phyloP scores from a whole-genome alignment of 2,113 vertebrate species.

The Oenanthe oenanthe region DNA sequence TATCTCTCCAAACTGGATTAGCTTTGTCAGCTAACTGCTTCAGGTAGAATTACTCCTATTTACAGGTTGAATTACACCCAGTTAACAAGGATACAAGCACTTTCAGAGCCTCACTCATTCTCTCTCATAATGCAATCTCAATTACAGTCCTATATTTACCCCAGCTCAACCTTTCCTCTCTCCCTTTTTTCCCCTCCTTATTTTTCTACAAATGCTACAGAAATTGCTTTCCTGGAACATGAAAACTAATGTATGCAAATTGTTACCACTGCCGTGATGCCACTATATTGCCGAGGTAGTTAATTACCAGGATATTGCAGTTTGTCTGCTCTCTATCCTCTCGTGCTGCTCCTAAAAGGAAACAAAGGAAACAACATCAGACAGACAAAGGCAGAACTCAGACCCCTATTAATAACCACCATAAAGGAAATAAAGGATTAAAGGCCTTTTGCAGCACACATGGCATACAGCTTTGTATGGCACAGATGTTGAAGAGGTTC shows the following conservation, averaged over 20 bases:
- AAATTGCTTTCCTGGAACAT: conserved; percentile 38
- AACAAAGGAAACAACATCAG: conserved; percentile 52
- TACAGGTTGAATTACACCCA: not conserved
- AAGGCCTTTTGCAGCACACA: conserved; percentile 4
- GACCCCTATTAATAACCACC: conserved; percentile 33
- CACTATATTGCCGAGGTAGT: conserved; percentile 37
- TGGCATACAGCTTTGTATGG: not conserved
- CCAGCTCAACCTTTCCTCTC: not conserved
- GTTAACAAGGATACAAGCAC: not conserved
- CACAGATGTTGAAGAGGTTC: conserved; percentile 24
- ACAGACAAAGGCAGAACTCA: conserved; percentile 40
- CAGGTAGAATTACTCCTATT: not conserved
- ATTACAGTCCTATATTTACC: not conserved
- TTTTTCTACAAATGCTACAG: conserved; percentile 24
- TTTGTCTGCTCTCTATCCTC: conserved; percentile 53
- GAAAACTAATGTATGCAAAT: conserved; percentile 64
- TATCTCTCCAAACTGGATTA: not conserved
- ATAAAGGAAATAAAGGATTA: conserved; percentile 65
- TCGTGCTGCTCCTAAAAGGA: conserved; percentile 38
- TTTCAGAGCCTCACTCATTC: not conserved
- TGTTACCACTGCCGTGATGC: not conserved
- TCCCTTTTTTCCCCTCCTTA: not conserved
- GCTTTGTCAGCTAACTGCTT: not conserved
- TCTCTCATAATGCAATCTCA: not conserved
- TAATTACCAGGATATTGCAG: conserved; percentile 59